Percentiles rank a stretch among this genome's conserved stretches.
phyloP scores from a whole-genome alignment of 2,113 vertebrate species.

The Myrmecobius fasciatus region DNA sequence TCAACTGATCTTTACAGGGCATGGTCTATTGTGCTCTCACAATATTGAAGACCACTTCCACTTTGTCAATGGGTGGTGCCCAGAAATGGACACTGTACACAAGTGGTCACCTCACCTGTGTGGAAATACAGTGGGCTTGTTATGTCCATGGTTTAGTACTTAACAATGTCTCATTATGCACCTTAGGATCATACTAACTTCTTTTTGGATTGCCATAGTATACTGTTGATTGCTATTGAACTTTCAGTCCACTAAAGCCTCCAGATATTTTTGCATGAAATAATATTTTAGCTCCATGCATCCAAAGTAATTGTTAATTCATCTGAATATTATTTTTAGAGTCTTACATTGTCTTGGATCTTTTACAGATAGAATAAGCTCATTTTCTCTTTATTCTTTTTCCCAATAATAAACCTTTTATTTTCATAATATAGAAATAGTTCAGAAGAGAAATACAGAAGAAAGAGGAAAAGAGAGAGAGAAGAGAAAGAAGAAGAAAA shows the following conservation, averaged over 20 bases:
- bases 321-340: neutral
- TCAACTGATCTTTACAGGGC: neutral
- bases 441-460: neutral
- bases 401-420: neutral
- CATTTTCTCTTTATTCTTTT: neutral
- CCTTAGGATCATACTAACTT: neutral
- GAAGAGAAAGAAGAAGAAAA: neutral
- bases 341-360: neutral
- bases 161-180: neutral
- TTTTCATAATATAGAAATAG: neutral
- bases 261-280: neutral
- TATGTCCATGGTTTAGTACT: neutral
- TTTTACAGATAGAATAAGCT: neutral
- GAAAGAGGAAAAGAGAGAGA: neutral
- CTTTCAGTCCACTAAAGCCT: neutral
- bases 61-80: neutral
- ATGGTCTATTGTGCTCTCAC: neutral
- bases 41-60: neutral
- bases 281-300: neutral
- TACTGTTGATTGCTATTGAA: neutral
- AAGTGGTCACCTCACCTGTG: neutral
- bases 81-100: neutral
- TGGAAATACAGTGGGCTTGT: neutral
- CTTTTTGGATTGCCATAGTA: neutral
- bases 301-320: neutral